phyloP scores from a whole-genome alignment of 2,888 invertebrate genomes.

The Peribatodes rhomboidaria region DNA sequence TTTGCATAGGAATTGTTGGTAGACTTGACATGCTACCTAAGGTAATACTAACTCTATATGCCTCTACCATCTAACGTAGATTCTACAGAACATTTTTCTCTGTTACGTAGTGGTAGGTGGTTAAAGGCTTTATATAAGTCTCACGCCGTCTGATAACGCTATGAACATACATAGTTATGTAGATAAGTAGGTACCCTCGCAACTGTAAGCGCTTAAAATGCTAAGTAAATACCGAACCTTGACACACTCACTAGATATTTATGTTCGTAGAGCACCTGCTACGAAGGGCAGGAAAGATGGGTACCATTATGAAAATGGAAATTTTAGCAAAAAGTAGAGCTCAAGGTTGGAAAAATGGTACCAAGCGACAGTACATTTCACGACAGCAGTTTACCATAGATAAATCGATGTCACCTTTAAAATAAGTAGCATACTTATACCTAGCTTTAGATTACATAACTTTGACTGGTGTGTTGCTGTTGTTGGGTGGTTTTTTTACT shows the following conservation, averaged over 20 bases:
- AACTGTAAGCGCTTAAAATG: slow-evolving; percentile 10
- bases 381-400: slow-evolving; percentile 13
- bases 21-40: slow-evolving; percentile 36
- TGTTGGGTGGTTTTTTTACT: too few species aligned
- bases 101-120: background rate
- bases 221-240: slow-evolving; percentile 1
- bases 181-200: background rate
- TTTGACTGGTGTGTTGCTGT: background rate
- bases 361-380: slow-evolving; percentile 11
- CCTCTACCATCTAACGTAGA: background rate
- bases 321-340: slow-evolving; percentile 18
- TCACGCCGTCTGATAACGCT: background rate
- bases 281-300: slow-evolving; percentile 13
- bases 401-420: slow-evolving; percentile 20
- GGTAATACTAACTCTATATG: slow-evolving; percentile 6
- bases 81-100: background rate
- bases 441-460: background rate
- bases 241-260: slow-evolving; percentile 3
- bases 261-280: slow-evolving; percentile 3
- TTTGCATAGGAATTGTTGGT: slow-evolving; percentile 45
- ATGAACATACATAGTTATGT: too few species aligned
- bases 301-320: slow-evolving; percentile 20
- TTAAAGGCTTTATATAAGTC: background rate
- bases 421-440: slow-evolving; percentile 11
- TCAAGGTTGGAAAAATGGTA: slow-evolving; percentile 19